Conservation (phyloP, 1,140 invertebrate genomes). For the Melipona quadrifasciata region DNA sequence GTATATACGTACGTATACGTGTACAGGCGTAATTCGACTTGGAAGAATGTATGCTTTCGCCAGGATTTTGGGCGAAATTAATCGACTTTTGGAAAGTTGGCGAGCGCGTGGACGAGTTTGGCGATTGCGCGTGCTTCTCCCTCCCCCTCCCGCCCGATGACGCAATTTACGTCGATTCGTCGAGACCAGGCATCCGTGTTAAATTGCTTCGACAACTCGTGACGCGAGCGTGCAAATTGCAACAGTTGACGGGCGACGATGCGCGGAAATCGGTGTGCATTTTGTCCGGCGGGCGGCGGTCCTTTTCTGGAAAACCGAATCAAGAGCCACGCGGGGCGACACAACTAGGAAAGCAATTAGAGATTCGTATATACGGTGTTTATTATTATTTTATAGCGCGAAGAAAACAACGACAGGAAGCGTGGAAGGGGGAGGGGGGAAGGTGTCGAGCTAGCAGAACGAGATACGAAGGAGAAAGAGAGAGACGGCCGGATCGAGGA, state of each 20-base stretch:
- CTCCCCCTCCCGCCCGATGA: background rate
- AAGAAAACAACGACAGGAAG: too few relatives aligned
- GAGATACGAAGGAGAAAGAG: background rate
- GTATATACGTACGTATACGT: background rate
- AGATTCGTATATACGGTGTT: background rate
- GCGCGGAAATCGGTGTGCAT: background rate
- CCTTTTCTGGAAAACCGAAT: background rate
- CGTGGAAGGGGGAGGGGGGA: too few relatives aligned
- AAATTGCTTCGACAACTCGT: slow-evolving; percentile 19
- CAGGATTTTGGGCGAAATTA: background rate
- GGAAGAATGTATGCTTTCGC: background rate
- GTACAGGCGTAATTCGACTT: background rate
- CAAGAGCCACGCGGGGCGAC: too few relatives aligned
- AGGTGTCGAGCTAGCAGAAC: background rate
- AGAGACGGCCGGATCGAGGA: background rate
- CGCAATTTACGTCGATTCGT: background rate
- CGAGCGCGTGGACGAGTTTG: background rate
- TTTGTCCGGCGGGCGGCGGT: background rate
- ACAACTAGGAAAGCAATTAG: background rate
- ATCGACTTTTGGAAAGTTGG: slow-evolving; percentile 15
- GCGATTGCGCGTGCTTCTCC: background rate
- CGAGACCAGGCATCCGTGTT: background rate
- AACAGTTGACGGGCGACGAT: background rate
- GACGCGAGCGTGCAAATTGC: background rate
- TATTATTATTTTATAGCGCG: slow-evolving; percentile 8